Percentiles rank a stretch among this genome's conserved stretches.
phyloP scores from a whole-genome alignment of 1,140 invertebrate genomes.

The Latrodectus geometricus region DNA sequence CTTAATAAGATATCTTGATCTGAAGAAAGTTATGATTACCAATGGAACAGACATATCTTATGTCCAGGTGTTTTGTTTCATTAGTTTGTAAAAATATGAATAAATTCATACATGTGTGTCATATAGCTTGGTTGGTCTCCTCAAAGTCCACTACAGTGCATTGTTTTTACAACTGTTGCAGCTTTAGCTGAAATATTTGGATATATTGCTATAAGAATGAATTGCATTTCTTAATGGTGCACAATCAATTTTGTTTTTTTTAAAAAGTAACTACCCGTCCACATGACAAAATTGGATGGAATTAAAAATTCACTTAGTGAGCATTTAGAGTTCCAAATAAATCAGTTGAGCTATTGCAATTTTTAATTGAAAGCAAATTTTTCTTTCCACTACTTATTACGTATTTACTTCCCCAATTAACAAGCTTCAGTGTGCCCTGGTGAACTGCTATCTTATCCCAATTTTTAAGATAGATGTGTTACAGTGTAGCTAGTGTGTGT shows the following conservation, averaged over 20 bases:
- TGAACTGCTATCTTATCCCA: background rate
- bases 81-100: too few relatives aligned
- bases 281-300: slow-evolving; percentile 13
- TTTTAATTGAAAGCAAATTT: background rate
- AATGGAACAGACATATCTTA: background rate
- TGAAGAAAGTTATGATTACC: background rate
- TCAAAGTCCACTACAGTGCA: slow-evolving; percentile 1
- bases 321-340: background rate
- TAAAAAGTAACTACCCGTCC: slow-evolving; percentile 43
- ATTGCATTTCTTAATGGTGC: slow-evolving; percentile 40
- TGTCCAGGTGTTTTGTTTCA: background rate
- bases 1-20: background rate
- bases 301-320: background rate
- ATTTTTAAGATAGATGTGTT: background rate
- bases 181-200: background rate
- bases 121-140: background rate
- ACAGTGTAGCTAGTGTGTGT: background rate
- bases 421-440: too few relatives aligned
- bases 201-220: slow-evolving; percentile 22
- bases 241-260: slow-evolving; percentile 50
- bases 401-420: too few relatives aligned
- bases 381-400: background rate
- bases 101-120: background rate
- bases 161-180: slow-evolving; percentile 10
- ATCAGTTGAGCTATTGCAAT: background rate